Evolutionary conservation across 2,113 vertebrate species (phyloP).

Genomic region (Hydropotes inermis): DNA sequence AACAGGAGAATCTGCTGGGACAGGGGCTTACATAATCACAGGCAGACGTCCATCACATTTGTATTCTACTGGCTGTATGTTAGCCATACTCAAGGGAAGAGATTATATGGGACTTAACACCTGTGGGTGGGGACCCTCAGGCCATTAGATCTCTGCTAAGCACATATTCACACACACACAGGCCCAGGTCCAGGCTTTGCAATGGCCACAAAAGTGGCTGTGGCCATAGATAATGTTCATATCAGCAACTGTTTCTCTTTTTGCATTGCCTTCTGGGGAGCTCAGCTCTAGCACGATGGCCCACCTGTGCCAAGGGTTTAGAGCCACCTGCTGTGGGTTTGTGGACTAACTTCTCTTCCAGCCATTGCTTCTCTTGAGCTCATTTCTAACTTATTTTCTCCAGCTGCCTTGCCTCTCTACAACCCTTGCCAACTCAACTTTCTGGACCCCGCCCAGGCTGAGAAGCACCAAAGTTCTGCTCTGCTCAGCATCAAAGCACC

Average conservation of each 20-base stretch:
- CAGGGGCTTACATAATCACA: neutral
- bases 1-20: neutral
- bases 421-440: neutral
- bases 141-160: neutral
- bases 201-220: neutral
- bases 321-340: neutral
- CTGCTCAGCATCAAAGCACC: neutral
- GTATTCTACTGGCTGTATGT: neutral
- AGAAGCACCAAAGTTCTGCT: neutral
- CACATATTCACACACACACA: neutral
- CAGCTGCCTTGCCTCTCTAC: neutral
- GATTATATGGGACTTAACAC: neutral
- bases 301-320: neutral
- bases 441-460: neutral
- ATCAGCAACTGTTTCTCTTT: neutral
- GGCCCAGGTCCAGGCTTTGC: rapidly evolving
- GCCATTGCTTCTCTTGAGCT: neutral
- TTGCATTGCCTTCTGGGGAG: neutral
- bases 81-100: neutral
- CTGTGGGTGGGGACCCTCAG: rapidly evolving
- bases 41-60: neutral
- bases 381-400: neutral
- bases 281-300: neutral
- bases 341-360: neutral
- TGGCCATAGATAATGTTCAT: neutral